phyloP scores from a whole-genome alignment of 2,797 vertebrate species.

The Megaceryle alcyon region DNA sequence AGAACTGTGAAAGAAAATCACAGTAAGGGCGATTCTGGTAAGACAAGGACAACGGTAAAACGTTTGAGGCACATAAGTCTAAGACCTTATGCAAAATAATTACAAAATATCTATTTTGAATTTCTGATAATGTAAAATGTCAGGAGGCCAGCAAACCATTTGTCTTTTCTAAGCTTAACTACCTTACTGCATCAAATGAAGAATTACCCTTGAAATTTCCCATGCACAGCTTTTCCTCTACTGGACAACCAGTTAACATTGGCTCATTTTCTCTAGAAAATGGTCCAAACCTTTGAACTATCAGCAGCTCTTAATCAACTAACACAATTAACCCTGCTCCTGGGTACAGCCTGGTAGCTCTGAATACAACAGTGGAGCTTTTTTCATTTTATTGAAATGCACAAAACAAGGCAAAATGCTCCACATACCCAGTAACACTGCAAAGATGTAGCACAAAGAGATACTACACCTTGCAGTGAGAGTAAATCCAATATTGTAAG shows the following conservation, averaged over 20 bases:
- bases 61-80: neutral
- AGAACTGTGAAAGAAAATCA: neutral
- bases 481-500: neutral
- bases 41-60: neutral
- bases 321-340: neutral
- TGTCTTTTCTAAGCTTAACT: neutral
- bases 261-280: neutral
- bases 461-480: neutral
- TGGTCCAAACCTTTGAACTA: neutral
- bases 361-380: neutral
- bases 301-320: neutral
- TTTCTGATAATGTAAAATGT: neutral
- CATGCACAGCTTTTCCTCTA: neutral
- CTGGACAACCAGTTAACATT: neutral
- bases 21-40: neutral
- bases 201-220: neutral
- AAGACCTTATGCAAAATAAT: neutral
- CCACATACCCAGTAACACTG: neutral
- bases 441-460: neutral
- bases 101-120: neutral
- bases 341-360: neutral
- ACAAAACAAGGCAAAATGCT: neutral
- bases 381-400: neutral
- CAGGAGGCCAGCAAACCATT: neutral
- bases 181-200: neutral